Conservation (phyloP, 2,888 invertebrate genomes). For the Sminthurinus aureus region DNA sequence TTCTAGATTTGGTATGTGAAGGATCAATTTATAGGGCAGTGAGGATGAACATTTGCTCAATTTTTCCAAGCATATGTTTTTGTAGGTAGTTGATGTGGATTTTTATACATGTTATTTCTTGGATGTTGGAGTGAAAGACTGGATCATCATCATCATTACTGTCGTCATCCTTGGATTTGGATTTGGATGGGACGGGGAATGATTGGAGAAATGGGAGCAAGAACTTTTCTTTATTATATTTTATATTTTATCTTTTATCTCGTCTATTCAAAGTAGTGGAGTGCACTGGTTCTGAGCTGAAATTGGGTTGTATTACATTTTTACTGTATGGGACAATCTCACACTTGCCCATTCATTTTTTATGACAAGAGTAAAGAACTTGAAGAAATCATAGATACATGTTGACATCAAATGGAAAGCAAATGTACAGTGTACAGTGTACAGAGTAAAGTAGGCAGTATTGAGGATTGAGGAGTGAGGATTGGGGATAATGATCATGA, state of each 20-base stretch:
- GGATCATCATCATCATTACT: too few relatives aligned
- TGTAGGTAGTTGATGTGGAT: background rate
- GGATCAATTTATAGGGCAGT: background rate
- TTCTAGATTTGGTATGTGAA: too few relatives aligned
- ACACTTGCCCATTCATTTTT: constrained; percentile 15
- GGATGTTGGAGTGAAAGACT: background rate
- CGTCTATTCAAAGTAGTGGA: too few relatives aligned
- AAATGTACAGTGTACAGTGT: background rate
- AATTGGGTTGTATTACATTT: constrained; percentile 3
- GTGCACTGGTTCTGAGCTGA: background rate
- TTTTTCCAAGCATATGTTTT: background rate
- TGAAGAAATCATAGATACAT: too few relatives aligned
- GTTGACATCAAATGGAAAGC: too few relatives aligned
- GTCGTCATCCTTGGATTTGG: background rate
- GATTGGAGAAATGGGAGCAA: too few relatives aligned
- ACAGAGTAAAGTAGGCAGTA: background rate
- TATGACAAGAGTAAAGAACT: constrained; percentile 11
- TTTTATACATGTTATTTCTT: background rate
- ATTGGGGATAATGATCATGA: constrained; percentile 25
- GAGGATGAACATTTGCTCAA: background rate
- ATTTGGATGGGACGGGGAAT: too few relatives aligned
- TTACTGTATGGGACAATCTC: constrained; percentile 10
- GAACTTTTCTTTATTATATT: too few relatives aligned
- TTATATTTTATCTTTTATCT: background rate
- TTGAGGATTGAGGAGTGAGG: background rate